phyloP scores from a whole-genome alignment of 2,888 invertebrate genomes.

The Nymphalis urticae region DNA sequence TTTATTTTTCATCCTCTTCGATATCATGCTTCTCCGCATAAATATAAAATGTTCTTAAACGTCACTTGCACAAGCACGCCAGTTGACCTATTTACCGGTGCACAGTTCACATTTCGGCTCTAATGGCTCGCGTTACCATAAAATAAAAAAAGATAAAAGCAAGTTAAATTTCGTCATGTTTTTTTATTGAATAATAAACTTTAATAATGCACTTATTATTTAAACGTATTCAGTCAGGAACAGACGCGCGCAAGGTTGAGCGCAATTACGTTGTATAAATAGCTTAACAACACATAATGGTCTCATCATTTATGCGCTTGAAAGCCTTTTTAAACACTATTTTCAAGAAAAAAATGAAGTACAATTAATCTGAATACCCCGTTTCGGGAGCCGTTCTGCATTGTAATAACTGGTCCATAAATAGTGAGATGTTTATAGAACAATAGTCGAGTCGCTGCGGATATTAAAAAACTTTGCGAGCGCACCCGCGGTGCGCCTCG shows the following conservation, averaged over 20 bases:
- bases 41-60: constrained; percentile 27
- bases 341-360: constrained; percentile 2
- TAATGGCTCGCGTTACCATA: constrained; percentile 23
- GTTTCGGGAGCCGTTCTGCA: background rate
- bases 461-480: constrained; percentile 35
- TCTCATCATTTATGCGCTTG: background rate
- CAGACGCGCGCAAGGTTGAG: background rate
- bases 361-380: constrained; percentile 1
- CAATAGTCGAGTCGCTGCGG: constrained; percentile 29
- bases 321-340: background rate
- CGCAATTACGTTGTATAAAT: background rate
- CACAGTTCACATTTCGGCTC: constrained; percentile 24
- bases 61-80: constrained; percentile 22
- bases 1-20: constrained; percentile 12
- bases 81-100: constrained; percentile 24
- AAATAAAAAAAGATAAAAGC: constrained; percentile 19
- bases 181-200: constrained; percentile 2
- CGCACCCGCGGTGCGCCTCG: background rate
- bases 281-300: too few relatives aligned
- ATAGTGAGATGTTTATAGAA: constrained; percentile 23
- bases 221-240: background rate
- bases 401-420: constrained; percentile 13
- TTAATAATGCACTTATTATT: background rate
- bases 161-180: constrained; percentile 6
- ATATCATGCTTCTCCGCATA: constrained; percentile 18